Evolutionary conservation across 1,140 invertebrate genomes (phyloP).

Genomic region (Diorhabda carinulata): DNA sequence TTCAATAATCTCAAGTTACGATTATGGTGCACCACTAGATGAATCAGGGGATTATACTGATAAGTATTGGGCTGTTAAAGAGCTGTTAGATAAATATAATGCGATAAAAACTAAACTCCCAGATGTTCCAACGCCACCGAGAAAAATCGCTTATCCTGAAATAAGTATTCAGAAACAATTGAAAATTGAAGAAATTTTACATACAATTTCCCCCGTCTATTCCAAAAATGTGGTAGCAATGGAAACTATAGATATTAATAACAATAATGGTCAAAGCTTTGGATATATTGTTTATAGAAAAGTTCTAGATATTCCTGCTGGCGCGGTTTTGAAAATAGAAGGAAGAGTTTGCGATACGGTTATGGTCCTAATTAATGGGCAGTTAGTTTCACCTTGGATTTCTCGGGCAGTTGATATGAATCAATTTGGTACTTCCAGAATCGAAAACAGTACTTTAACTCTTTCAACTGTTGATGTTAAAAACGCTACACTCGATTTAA

Average conservation of each 20-base stretch:
- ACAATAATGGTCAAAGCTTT: slow-evolving; percentile 55
- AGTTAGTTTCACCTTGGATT: slow-evolving; percentile 43
- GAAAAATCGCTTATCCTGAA: slow-evolving; percentile 11
- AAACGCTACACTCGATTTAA: slow-evolving; percentile 12
- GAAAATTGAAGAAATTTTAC: slow-evolving; percentile 23
- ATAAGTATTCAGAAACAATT: slow-evolving; percentile 16
- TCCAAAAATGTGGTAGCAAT: slow-evolving; percentile 48
- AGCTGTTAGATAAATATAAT: slow-evolving; percentile 24
- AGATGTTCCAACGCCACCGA: slow-evolving; percentile 5
- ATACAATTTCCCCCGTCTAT: slow-evolving; percentile 28
- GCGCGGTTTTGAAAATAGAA: slow-evolving; percentile 44
- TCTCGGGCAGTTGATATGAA: slow-evolving; percentile 38
- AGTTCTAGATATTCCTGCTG: slow-evolving; percentile 29
- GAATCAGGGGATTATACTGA: slow-evolving; percentile 42
- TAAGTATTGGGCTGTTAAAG: slow-evolving; percentile 19
- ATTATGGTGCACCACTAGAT: slow-evolving; percentile 42
- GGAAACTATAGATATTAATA: slow-evolving; percentile 55
- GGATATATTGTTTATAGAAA: slow-evolving; percentile 55
- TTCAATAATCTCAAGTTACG: slow-evolving; percentile 32
- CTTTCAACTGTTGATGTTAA: background rate
- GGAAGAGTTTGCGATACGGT: slow-evolving; percentile 53
- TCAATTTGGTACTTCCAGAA: slow-evolving; percentile 50
- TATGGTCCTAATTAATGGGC: slow-evolving; percentile 50
- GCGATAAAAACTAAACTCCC: slow-evolving; percentile 1
- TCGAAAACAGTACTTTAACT: slow-evolving; percentile 36